Evolutionary conservation across 2,113 vertebrate genomes (phyloP), one percentile per base, ranked within the genome.

Genomic region (Lophius piscatorius): DNA sequence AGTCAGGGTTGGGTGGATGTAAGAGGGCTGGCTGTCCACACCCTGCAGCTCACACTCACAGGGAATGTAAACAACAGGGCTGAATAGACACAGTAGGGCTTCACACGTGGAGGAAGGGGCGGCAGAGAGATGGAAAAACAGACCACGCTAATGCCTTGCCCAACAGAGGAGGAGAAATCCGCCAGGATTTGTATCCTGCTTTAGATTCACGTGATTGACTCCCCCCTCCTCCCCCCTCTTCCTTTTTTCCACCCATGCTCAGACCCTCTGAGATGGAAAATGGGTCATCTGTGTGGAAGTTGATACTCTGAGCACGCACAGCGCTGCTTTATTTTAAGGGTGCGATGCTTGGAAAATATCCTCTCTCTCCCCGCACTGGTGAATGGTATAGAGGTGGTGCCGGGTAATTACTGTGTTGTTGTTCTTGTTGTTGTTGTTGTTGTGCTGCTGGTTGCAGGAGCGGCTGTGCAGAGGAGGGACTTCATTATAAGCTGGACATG

Each of bases 311-410:
- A 80, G 86, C 89, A 89, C 85, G 78, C 80, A 88, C 83, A 77
- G 74, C 74, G 60, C 64, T 35, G 80, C 83, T 88, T 90, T 90
- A 89, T 90, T 91, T 91, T 91, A 87, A 89, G 88, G 85, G 87
- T 63, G 72, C 83, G 81, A 81, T n/a, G n/a, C 72, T 80, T 60
- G 85, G 81, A 87, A 77, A 76, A 67, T 60, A 49, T 70, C 66
- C 51, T 36, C 20, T 68, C 51, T 36, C 20, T 57, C 26, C 56
- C 75, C 59, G 59, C 29, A 5, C 54, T 75, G 73, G 29, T 68
- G 80, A 86, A 81, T 86, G 85, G 81, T 80, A 89, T 54, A 40
- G 48, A 76, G 70, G 34, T 52, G 63, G 51, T 50, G 44, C 21
- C 18, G 63, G 69, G 84, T 87, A 84, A 88, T 89, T 87, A 84